Base-by-base conservation (phyloP, 2,888 invertebrate genomes). In the Stramonita haemastoma region DNA sequence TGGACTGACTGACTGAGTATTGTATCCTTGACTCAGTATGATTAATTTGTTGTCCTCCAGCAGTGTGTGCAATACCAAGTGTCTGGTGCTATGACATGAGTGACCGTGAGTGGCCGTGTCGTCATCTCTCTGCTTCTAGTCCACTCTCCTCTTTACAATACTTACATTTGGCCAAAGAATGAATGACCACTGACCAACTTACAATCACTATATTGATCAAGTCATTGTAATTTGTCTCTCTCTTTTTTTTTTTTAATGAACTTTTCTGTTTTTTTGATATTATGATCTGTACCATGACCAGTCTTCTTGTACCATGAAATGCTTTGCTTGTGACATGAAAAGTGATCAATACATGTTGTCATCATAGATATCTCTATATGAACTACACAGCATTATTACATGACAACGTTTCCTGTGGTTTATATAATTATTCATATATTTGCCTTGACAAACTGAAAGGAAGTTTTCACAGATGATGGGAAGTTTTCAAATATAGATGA, bases 21-120 rank as follows among this genome's bases (percentile, higher is more conserved):
- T n/a, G n/a, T n/a, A n/a, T n/a, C n/a, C n/a, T n/a, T n/a, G n/a
- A n/a, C n/a, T n/a, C n/a, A n/a, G n/a, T n/a, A n/a, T n/a, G n/a
- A n/a, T n/a, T n/a, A n/a, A n/a, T n/a, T 46, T 46, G 46, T 46
- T 46, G 46, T 46, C 46, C 46, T 46, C 46, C 81, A 36, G 81
- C 81, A 83, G 13, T 34, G 81, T 46, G 81, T 83, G 81, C 81
- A 83, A 83, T 83, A 83, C 81, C 81, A n/a, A 22, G 81, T 83
- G 81, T 83, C 81, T 83, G 81, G 81, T 83, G 81, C 81, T 83
- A 83, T 46, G 46, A 83, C 46, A 46, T 66, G 66, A 22, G 46
- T 2, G 46, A 46, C n/a, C n/a, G 46, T 2, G 46, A 46, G 32
- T 19, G 32, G 29, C 46, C 1, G 77, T 83, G 36, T 46, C 36